phyloP scores from a whole-genome alignment of 2,888 invertebrate species.

The Amphiduros pacificus region DNA sequence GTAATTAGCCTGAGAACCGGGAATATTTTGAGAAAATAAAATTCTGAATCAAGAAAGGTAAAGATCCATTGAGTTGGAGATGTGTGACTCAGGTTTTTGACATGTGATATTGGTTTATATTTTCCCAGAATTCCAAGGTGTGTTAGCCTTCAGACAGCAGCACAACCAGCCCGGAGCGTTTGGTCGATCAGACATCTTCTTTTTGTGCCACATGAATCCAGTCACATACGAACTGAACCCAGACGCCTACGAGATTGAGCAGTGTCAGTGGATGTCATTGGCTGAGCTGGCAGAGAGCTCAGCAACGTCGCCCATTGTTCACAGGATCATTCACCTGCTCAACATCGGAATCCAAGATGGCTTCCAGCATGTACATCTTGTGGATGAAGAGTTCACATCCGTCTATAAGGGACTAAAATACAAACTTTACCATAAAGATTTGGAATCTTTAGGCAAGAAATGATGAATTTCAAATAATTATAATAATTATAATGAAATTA shows the following conservation, averaged over 20 bases:
- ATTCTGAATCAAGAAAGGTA: no score
- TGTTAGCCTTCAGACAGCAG: slow-evolving; percentile 52
- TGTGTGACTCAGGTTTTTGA: no score
- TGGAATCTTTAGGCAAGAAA: no score
- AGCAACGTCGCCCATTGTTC: slow-evolving; percentile 39
- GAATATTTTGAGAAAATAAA: background rate
- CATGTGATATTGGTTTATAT: background rate
- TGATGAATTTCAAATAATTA: no score
- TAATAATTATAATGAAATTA: no score
- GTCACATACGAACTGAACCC: slow-evolving; percentile 43
- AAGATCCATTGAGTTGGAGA: no score
- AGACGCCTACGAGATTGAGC: slow-evolving; percentile 45
- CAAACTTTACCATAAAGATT: slow-evolving; percentile 1
- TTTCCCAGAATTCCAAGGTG: slow-evolving; percentile 48
- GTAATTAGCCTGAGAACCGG: no score
- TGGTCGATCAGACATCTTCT: slow-evolving; percentile 54
- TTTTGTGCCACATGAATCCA: slow-evolving; percentile 51
- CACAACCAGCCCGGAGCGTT: slow-evolving; percentile 52
- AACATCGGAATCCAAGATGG: slow-evolving; percentile 39
- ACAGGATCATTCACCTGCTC: slow-evolving; percentile 15
- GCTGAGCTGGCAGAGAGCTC: slow-evolving; percentile 34
- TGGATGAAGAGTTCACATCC: slow-evolving; percentile 39
- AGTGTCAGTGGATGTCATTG: slow-evolving; percentile 50
- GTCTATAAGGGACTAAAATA: slow-evolving; percentile 43
- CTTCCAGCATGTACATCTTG: slow-evolving; percentile 44